phyloP scores from a whole-genome alignment of 2,888 invertebrate species.

The Pharmacophagus antenor region DNA sequence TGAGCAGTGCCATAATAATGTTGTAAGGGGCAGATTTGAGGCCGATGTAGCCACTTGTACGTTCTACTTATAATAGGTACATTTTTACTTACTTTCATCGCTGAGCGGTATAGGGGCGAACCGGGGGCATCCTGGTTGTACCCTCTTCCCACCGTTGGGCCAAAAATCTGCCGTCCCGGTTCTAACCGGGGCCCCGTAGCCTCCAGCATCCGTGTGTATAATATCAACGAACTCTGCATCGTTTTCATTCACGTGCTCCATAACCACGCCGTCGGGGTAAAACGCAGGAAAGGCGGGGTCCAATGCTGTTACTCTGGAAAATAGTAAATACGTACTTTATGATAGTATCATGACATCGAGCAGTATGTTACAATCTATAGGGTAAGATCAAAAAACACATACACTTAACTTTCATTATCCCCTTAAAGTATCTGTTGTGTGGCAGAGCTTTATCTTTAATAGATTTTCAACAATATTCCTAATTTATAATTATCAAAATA shows the following conservation, averaged over 20 bases:
- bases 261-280: slow-evolving; percentile 73
- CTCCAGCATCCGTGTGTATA: slow-evolving; percentile 85
- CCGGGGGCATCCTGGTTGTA: slow-evolving; percentile 82
- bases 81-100: slow-evolving; percentile 66
- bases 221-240: slow-evolving; percentile 84
- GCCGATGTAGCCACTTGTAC: too few relatives aligned
- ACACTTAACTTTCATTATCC: too few relatives aligned
- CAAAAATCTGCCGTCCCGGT: slow-evolving; percentile 83
- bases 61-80: too few relatives aligned
- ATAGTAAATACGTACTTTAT: not conserved
- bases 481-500: too few relatives aligned
- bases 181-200: slow-evolving; percentile 79
- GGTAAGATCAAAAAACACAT: too few relatives aligned
- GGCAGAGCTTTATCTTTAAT: too few relatives aligned
- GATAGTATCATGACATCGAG: not conserved
- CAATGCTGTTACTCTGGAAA: slow-evolving; percentile 78
- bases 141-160: slow-evolving; percentile 81
- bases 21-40: too few relatives aligned
- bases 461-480: too few relatives aligned
- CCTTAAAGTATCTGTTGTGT: too few relatives aligned
- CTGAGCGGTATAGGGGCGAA: slow-evolving; percentile 75
- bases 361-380: too few relatives aligned
- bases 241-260: slow-evolving; percentile 71
- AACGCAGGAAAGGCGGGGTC: slow-evolving; percentile 83
- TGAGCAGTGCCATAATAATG: too few relatives aligned